Evolutionary conservation across 2,113 vertebrate species (phyloP), one percentile per base, ranked within the genome.

Genomic region (Pyxicephalus adspersus): DNA sequence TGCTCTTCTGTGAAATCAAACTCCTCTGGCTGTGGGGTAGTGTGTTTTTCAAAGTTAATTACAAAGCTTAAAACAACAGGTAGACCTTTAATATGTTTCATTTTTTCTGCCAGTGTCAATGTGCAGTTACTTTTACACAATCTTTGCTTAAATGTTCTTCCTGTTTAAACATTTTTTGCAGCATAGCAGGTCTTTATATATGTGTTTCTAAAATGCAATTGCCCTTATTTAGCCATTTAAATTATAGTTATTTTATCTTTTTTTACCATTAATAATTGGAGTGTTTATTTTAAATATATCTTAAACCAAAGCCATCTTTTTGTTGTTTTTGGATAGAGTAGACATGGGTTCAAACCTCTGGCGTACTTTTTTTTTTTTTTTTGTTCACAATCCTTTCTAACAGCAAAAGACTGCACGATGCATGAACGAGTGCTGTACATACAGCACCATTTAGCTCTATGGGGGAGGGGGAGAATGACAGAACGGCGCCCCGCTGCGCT

Each of bases 51-150:
- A 54, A 71, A 11, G 50, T 52, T 71, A 51, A 71, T 50, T 52
- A 20, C 23, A 50, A 50, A 38, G 67, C 67, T 28, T 50, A 52
- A 71, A 52, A 38, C 65, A 51, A 71, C 23, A 52, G 22, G 26
- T 68, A 23, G n/a, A 68, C 20, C 20, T 38, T 68, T 68, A 7
- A 4, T 50, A 45, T 38, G 7, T 68, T 50, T 68, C 18, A 65
- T 18, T 65, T 34, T n/a, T 68, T 50, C 66, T 68, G 34, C 66
- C 66, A 68, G 66, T 68, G 66, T 68, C 34, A 68, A 68, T 68
- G 34, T 20, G 25, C 60, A 64, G 52, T 65, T 52, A 29, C 29
- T 60, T 19, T 64, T 76, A 51, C 25, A 17, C 38, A 45, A 45
- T 9, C 26, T 31, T 54, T 26, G 28, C 23, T 18, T 11, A 45